Evolutionary conservation across 2,797 vertebrate species (phyloP).

Genomic region (Pseudochirops corinnae): DNA sequence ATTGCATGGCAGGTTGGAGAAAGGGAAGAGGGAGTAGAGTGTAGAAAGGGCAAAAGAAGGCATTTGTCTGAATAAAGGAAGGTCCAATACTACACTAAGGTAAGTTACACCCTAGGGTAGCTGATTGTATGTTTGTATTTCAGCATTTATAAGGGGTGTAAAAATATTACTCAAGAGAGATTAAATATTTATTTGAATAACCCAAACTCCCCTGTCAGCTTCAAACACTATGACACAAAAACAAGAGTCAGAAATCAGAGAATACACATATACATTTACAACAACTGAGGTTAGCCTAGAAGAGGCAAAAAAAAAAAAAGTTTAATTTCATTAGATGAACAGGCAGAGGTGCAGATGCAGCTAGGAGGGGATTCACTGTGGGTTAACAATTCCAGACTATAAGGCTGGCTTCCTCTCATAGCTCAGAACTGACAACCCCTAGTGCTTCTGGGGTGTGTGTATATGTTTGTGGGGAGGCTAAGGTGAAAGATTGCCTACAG

Average conservation of each 20-base stretch:
- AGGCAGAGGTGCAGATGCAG: not conserved
- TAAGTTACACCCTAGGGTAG: conserved; percentile 3
- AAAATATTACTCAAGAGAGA: not conserved
- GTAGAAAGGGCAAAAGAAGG: not conserved
- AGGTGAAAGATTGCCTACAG: not conserved
- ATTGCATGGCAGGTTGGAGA: not conserved
- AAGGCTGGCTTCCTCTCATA: not conserved
- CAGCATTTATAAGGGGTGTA: not conserved
- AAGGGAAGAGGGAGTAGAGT: not conserved
- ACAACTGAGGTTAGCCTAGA: not conserved
- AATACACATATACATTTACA: not conserved
- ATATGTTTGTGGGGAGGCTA: no score
- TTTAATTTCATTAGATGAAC: no score
- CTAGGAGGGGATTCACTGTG: not conserved
- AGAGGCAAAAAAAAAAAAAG: not conserved
- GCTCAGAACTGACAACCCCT: not conserved
- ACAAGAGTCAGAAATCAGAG: not conserved
- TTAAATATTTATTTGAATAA: not conserved
- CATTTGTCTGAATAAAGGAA: not conserved
- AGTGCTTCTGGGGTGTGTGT: no score
- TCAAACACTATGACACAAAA: not conserved
- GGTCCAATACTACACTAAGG: not conserved
- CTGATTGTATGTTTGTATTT: not conserved
- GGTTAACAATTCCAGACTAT: not conserved
- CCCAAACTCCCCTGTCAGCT: not conserved